These are phyloP conservation scores for Cepphus grylle DNA, from an alignment of 2,113 vertebrate genomes.

Conservation along the genomic window DNA sequence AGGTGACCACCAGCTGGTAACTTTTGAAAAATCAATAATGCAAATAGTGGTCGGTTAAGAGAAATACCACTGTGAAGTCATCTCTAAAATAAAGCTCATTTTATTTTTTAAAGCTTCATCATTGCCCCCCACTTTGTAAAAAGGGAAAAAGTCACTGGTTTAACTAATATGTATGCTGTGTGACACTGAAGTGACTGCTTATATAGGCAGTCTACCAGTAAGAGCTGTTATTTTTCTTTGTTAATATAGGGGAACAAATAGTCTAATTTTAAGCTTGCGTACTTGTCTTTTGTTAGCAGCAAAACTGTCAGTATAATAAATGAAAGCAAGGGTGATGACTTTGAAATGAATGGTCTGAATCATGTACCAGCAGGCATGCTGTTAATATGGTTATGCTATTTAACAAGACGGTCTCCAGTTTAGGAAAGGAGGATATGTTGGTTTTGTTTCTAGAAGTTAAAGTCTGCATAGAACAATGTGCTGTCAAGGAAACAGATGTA, in stretches of 20 bases:
- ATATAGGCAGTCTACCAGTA: background rate
- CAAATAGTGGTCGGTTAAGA: background rate
- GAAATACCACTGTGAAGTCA: conserved; percentile 10
- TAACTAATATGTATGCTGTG: background rate
- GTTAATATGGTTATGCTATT: background rate
- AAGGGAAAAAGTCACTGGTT: background rate
- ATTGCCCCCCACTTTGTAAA: background rate
- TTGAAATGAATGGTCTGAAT: background rate
- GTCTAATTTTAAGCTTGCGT: conserved; percentile 10
- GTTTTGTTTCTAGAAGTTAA: background rate
- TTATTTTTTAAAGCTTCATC: background rate
- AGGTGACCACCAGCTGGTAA: conserved; percentile 34
- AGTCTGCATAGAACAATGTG: background rate
- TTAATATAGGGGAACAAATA: background rate
- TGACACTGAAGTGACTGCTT: background rate
- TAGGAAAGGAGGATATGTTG: background rate
- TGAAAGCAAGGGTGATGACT: background rate
- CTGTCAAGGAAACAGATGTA: background rate
- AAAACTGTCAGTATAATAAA: conserved; percentile 14
- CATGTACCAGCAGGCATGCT: background rate
- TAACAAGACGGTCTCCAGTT: background rate
- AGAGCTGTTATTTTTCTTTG: background rate
- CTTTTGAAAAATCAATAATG: conserved; percentile 44
- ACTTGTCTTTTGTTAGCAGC: background rate
- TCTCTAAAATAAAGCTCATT: background rate